Conservation (phyloP, 2,888 invertebrate species). For the Meiosimyza decipiens region DNA sequence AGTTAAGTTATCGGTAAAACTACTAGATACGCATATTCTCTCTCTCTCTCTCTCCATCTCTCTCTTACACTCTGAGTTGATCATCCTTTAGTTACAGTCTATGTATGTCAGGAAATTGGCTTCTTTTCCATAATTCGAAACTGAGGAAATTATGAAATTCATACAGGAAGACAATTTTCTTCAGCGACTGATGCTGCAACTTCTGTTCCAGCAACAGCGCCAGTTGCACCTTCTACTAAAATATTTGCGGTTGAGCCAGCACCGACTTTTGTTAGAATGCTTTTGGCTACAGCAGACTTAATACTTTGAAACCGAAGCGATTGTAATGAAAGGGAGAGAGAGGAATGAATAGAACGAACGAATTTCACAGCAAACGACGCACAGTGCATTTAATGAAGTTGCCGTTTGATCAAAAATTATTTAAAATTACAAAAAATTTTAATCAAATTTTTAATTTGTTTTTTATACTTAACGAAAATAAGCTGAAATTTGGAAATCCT, state of each 20-base stretch:
- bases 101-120: slow-evolving; percentile 56
- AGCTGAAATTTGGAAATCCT: too few relatives aligned
- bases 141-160: slow-evolving; percentile 65
- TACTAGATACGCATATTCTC: not conserved
- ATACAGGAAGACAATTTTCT: slow-evolving; percentile 66
- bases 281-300: not conserved
- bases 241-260: slow-evolving; percentile 22
- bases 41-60: slow-evolving; percentile 7
- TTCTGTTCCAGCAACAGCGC: slow-evolving; percentile 25
- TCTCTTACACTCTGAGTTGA: not conserved
- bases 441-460: too few relatives aligned
- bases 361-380: not conserved
- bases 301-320: not conserved
- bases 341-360: not conserved
- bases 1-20: not conserved
- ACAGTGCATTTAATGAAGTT: not conserved
- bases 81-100: not conserved
- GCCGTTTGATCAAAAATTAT: too few relatives aligned
- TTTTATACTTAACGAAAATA: too few relatives aligned
- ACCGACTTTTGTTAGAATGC: slow-evolving; percentile 20
- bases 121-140: slow-evolving; percentile 58
- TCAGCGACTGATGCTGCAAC: slow-evolving; percentile 52
- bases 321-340: not conserved
- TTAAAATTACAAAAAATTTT: too few relatives aligned
- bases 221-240: slow-evolving; percentile 2